phyloP scores from a whole-genome alignment of 2,797 vertebrate genomes.

The Coranthus polyacanthus region DNA sequence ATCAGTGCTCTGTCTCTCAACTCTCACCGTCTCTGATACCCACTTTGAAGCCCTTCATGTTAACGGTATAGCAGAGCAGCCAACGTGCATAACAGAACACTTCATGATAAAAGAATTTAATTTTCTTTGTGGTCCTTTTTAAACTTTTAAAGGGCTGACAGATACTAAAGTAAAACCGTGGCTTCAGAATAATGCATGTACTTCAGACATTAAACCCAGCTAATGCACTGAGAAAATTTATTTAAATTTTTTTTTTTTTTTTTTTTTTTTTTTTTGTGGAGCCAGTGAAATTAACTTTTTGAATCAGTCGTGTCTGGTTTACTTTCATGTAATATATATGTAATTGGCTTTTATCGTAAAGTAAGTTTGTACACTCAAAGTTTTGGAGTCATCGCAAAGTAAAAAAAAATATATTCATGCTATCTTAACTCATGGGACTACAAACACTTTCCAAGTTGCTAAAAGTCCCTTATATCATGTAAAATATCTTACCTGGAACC shows the following conservation, averaged over 20 bases:
- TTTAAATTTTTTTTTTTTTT: slow-evolving; percentile 1
- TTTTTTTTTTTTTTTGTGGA: neutral
- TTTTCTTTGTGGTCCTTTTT: slow-evolving; percentile 6
- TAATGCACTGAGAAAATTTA: neutral
- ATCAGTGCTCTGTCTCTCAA: slow-evolving; percentile 49
- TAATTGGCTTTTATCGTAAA: neutral
- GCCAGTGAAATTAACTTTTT: neutral
- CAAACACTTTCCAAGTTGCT: slow-evolving; percentile 10
- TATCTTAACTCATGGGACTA: slow-evolving; percentile 29
- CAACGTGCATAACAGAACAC: slow-evolving; percentile 1
- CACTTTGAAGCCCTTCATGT: slow-evolving; percentile 47
- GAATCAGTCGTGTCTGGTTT: neutral
- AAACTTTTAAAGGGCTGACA: neutral
- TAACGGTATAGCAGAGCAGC: slow-evolving; percentile 24
- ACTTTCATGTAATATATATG: neutral
- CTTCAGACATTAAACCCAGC: slow-evolving; percentile 18
- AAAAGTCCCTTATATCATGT: slow-evolving; percentile 3
- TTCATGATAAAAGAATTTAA: slow-evolving; percentile 32
- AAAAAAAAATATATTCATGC: slow-evolving; percentile 14
- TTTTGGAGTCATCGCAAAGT: slow-evolving; percentile 16
- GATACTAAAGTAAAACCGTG: slow-evolving; percentile 3
- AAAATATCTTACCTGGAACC: slow-evolving; percentile 37
- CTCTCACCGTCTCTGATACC: slow-evolving; percentile 36
- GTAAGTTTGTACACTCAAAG: neutral
- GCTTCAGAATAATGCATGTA: slow-evolving; percentile 3